Percentiles rank a stretch among this genome's conserved stretches.
Evolutionary conservation across 1,140 invertebrate species (phyloP).

Genomic region (Pogonomyrmex californicus): DNA sequence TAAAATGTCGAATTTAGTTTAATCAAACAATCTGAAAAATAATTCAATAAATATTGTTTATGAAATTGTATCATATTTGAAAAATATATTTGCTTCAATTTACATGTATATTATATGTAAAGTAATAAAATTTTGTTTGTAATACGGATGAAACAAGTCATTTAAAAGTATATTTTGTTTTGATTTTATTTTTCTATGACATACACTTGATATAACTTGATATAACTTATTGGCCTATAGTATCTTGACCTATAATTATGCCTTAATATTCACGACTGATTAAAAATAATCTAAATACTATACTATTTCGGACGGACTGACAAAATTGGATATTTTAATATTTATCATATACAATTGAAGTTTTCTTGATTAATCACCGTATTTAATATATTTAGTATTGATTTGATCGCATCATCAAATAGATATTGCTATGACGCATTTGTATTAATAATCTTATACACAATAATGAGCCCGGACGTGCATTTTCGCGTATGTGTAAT

Average conservation of each 20-base stretch:
- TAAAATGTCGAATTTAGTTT: background rate
- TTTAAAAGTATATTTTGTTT: conserved; percentile 14
- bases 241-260: no score
- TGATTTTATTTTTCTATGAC: conserved; percentile 24
- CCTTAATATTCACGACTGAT: conserved; percentile 21
- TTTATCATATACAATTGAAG: background rate
- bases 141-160: background rate
- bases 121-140: background rate
- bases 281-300: conserved; percentile 45
- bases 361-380: conserved; percentile 8
- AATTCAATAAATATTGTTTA: background rate
- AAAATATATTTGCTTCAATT: background rate
- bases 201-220: conserved; percentile 32
- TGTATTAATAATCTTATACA: background rate
- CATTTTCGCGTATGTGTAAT: background rate
- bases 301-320: conserved; percentile 45
- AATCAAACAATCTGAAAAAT: background rate
- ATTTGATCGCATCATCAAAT: background rate
- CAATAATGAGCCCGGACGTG: background rate
- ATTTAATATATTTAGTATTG: conserved; percentile 15
- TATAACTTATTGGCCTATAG: no score
- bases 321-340: conserved; percentile 24
- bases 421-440: background rate
- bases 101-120: background rate
- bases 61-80: background rate